Percentiles rank a stretch among this genome's conserved stretches.
These are phyloP conservation scores for Plotosus lineatus DNA, from an alignment of 2,113 vertebrate genomes.

Conservation along the genomic window DNA sequence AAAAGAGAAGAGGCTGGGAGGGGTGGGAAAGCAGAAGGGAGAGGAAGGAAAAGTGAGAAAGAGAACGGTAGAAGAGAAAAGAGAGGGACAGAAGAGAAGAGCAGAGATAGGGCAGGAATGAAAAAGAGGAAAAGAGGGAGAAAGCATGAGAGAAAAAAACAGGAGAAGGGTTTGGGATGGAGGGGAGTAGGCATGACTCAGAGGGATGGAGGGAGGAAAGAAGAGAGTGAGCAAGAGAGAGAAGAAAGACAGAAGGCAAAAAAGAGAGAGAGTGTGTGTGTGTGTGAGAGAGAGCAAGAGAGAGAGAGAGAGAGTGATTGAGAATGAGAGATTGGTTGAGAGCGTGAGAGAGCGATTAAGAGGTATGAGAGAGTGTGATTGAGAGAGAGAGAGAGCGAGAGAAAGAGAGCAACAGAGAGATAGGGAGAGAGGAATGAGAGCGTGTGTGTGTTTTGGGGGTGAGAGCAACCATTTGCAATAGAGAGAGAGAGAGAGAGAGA, in stretches of 20 bases:
- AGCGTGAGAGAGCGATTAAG: not conserved
- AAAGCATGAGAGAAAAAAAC: not conserved
- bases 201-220: too few species aligned
- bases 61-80: too few species aligned
- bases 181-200: too few species aligned
- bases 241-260: not conserved
- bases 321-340: not conserved
- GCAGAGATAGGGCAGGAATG: too few species aligned
- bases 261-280: slow-evolving; percentile 5
- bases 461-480: too few species aligned
- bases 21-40: not conserved
- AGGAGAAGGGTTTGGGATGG: too few species aligned
- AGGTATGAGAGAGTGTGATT: too few species aligned
- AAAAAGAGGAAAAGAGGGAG: too few species aligned
- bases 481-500: not conserved
- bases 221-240: not conserved
- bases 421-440: not conserved
- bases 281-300: not conserved
- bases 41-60: slow-evolving; percentile 5
- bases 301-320: slow-evolving; percentile 1
- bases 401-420: slow-evolving; percentile 22
- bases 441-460: too few species aligned
- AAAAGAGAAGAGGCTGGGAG: too few species aligned
- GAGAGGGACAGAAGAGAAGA: not conserved
- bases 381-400: not conserved